Conservation (phyloP, 2,888 invertebrate species). For the Sarcophaga rosellei region DNA sequence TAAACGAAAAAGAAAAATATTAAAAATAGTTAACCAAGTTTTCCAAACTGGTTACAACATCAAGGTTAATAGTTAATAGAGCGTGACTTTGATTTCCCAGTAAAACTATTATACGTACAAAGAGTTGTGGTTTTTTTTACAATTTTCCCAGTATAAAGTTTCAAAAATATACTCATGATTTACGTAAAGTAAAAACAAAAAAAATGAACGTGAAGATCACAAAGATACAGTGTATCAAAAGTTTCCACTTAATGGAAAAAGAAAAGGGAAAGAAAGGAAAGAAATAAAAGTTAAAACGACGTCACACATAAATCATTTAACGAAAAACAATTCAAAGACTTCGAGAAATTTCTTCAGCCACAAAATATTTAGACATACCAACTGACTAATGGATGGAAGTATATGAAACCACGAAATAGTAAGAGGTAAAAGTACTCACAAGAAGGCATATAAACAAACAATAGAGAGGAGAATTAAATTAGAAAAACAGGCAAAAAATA, state of each 20-base stretch:
- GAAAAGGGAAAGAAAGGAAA: not conserved
- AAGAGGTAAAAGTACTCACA: not conserved
- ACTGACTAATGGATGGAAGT: not conserved
- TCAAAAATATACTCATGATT: no score
- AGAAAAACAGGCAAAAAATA: not conserved
- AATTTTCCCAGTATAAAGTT: no score
- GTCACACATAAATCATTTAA: slow-evolving; percentile 1
- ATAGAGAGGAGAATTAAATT: not conserved
- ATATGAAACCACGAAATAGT: not conserved
- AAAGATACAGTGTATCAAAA: not conserved
- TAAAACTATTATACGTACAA: no score
- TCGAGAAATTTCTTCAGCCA: slow-evolving; percentile 10
- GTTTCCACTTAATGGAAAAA: not conserved
- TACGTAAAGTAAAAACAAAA: no score
- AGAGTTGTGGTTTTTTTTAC: no score
- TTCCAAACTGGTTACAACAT: no score
- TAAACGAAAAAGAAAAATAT: no score
- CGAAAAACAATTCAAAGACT: not conserved
- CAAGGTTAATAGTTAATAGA: no score
- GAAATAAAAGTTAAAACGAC: slow-evolving; percentile 10
- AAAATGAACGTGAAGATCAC: no score
- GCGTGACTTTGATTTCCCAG: no score
- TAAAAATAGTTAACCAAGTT: no score
- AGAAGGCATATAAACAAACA: not conserved
- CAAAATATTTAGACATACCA: not conserved